Base-by-base conservation (phyloP, 2,113 vertebrate species). In the Dryoscopus gambensis region DNA sequence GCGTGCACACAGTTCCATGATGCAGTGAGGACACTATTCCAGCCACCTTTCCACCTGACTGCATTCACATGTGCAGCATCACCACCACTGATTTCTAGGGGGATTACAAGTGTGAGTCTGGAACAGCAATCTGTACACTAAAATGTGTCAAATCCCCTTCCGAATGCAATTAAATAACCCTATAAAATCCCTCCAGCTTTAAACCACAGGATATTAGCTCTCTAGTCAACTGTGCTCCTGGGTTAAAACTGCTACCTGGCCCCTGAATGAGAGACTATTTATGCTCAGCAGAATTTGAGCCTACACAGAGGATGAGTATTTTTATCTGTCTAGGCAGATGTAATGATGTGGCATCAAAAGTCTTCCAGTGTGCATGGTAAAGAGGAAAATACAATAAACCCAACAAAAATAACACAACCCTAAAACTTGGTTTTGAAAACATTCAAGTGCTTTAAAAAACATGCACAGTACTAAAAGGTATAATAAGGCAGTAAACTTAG, bases 201-300 rank as follows among this genome's bases (percentile, higher is more conserved):
- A 52, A 65, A 88, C 40, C 5, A 78, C 6, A 16, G 73, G 11
- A 28, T 64, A 69, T 6, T 33, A 65, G 18, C 52, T 30, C 27
- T 33, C 27, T 20, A 65, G 15, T 31, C 65, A 57, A 42, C 6
- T 0, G 0, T 15, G 35, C 27, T 62, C 18, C 50, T 4, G 5
- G 60, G 24, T 68, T 63, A 57, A 63, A 91, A 63, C 56, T 30
- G 42, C 37, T 63, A 23, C 28, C 24, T 74, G 20, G 10, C 12
- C 60, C 35, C 40, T 37, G 10, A 68, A 55, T 20, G 17, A 78
- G 15, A 82, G 10, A 46, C 15, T 7, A 47, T 24, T 74, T 65
- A 52, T 6, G 15, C 7, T 30, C 21, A 52, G 49, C 40, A 55
- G 64, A 77, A 77, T 88, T 31, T 78, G 27, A 56, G 60, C 37